Percentiles rank a stretch among this genome's conserved stretches.
phyloP scores from a whole-genome alignment of 2,888 invertebrate species.

The Cryptophagus acutangulus region DNA sequence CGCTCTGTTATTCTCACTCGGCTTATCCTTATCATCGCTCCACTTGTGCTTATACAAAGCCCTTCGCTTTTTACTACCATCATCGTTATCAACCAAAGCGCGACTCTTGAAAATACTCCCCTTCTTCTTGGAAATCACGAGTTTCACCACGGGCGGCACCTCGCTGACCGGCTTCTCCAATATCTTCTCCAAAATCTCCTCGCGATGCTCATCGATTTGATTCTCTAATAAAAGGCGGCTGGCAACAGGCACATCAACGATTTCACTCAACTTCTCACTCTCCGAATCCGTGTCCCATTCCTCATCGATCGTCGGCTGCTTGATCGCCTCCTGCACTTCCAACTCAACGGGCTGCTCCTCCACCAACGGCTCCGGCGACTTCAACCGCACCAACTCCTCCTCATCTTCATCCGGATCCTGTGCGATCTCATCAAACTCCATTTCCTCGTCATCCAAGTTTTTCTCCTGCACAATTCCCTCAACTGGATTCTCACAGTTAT shows the following conservation, averaged over 20 bases:
- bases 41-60: constrained; percentile 86
- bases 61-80: constrained; percentile 62
- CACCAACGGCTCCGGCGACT: not conserved
- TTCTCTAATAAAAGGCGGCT: no score
- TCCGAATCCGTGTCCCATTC: constrained; percentile 40
- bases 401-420: constrained; percentile 6
- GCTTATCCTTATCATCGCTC: constrained; percentile 47
- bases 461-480: not conserved
- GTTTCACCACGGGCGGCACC: constrained; percentile 52
- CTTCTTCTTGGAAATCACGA: constrained; percentile 76
- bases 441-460: not conserved
- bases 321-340: constrained; percentile 11
- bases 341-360: constrained; percentile 6
- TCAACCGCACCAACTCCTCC: constrained; percentile 3
- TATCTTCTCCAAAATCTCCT: constrained; percentile 40
- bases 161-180: constrained; percentile 34
- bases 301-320: constrained; percentile 29
- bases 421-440: not conserved
- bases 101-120: constrained; percentile 88
- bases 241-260: constrained; percentile 16
- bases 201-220: constrained; percentile 35
- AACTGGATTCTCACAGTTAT: not conserved
- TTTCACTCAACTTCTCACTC: constrained; percentile 25
- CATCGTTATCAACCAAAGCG: constrained; percentile 62
- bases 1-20: constrained; percentile 1